Conservation (phyloP, 2,113 vertebrate genomes). For the Hydrochoerus hydrochaeris region DNA sequence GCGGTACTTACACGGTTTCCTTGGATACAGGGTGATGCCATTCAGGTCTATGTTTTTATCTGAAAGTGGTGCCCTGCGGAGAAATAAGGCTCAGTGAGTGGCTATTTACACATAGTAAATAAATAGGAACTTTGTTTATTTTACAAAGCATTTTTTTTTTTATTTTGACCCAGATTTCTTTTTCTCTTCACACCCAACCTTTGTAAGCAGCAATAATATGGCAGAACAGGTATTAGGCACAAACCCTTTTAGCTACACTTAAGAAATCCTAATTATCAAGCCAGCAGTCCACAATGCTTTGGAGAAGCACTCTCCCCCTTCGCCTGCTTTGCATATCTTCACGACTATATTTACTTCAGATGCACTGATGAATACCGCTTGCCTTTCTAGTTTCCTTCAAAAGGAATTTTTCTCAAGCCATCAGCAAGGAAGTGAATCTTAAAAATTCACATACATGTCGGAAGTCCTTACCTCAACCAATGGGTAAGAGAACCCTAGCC, state of each 20-base stretch:
- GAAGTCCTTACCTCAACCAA: conserved; percentile 74
- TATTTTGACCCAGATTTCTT: conserved; percentile 85
- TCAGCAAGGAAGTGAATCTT: background rate
- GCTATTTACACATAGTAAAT: conserved; percentile 88
- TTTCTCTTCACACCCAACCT: conserved; percentile 71
- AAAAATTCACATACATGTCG: conserved; percentile 39
- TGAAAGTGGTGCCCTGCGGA: conserved; percentile 88
- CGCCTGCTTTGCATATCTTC: background rate
- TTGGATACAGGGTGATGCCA: conserved; percentile 94
- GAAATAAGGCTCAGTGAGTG: conserved; percentile 85
- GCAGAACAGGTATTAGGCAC: conserved; percentile 58
- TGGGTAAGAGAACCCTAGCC: conserved; percentile 42
- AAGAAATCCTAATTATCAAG: conserved; percentile 74
- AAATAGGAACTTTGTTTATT: conserved; percentile 90
- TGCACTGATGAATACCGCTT: conserved; percentile 49
- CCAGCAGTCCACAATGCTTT: conserved; percentile 54
- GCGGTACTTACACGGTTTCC: conserved; percentile 93
- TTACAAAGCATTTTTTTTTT: conserved; percentile 84
- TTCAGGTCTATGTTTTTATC: conserved; percentile 89
- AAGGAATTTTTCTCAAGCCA: conserved; percentile 56
- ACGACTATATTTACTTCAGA: conserved; percentile 63
- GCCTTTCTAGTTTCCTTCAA: conserved; percentile 57
- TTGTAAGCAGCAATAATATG: conserved; percentile 72
- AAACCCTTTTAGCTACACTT: conserved; percentile 66
- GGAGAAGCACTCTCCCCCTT: conserved; percentile 24